Percentiles rank a stretch among this genome's conserved stretches.
Conservation (phyloP, 64 coral and sea anemone species). For the Porites lutea region DNA sequence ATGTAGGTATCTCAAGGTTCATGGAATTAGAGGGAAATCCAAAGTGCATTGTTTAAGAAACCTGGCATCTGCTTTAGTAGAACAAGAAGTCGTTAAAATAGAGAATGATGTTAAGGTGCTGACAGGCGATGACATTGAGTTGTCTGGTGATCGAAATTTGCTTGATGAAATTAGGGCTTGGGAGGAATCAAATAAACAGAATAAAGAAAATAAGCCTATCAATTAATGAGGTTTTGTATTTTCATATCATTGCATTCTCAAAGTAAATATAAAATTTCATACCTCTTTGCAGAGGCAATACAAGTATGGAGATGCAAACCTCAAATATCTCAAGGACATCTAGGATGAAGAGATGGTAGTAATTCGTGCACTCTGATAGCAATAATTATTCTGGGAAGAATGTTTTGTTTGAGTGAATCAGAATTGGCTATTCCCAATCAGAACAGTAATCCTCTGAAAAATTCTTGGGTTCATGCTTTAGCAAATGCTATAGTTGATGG, state of each 20-base stretch:
- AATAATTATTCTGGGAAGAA: neutral
- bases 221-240: neutral
- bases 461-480: conserved; percentile 2
- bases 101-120: too few species aligned
- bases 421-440: neutral
- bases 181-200: neutral
- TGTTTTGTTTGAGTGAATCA: conserved; percentile 4
- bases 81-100: too few species aligned
- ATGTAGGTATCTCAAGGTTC: too few species aligned
- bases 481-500: neutral
- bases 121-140: too few species aligned
- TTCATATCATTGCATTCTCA: neutral
- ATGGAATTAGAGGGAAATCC: too few species aligned
- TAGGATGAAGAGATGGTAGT: neutral
- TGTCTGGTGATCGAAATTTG: neutral
- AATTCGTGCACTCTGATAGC: neutral
- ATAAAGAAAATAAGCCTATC: neutral
- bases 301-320: neutral
- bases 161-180: neutral
- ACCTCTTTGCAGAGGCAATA: neutral
- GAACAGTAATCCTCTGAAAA: neutral
- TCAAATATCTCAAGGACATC: neutral
- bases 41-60: too few species aligned
- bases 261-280: neutral
- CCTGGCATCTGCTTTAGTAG: neutral